phyloP scores from a whole-genome alignment of 2,113 vertebrate species.

The Tricholaema leucomelas region DNA sequence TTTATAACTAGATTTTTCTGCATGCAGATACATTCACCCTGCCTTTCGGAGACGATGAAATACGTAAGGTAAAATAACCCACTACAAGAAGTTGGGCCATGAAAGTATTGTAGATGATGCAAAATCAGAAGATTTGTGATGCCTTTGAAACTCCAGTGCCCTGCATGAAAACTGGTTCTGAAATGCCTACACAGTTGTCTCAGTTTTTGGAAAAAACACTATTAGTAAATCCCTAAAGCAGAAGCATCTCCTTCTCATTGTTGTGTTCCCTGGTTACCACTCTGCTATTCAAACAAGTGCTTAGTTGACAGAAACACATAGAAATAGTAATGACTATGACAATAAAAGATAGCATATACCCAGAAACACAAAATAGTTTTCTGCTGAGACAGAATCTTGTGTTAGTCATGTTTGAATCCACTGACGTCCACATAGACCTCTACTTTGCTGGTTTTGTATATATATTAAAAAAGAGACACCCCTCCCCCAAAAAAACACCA shows the following conservation, averaged over 20 bases:
- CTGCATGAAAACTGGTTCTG: background rate
- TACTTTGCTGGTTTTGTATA: background rate
- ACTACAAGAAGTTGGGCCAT: background rate
- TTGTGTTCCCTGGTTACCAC: background rate
- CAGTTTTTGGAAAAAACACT: background rate
- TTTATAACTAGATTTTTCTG: background rate
- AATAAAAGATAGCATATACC: background rate
- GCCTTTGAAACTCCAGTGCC: background rate
- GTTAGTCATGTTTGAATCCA: background rate
- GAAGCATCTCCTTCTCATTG: background rate
- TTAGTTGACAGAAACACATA: background rate
- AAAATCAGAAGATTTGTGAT: background rate
- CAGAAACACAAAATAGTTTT: background rate
- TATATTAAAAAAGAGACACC: no score
- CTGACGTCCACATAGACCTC: background rate
- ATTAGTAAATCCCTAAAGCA: background rate
- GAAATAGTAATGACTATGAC: background rate
- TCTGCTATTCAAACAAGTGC: background rate
- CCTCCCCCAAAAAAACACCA: no score
- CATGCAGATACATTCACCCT: background rate
- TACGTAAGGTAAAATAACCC: background rate
- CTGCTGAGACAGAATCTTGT: background rate
- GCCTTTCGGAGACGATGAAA: background rate
- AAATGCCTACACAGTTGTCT: background rate
- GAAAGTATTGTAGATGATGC: background rate